Evolutionary conservation across 2,888 invertebrate species (phyloP).

Genomic region (Calameuta filiformis): DNA sequence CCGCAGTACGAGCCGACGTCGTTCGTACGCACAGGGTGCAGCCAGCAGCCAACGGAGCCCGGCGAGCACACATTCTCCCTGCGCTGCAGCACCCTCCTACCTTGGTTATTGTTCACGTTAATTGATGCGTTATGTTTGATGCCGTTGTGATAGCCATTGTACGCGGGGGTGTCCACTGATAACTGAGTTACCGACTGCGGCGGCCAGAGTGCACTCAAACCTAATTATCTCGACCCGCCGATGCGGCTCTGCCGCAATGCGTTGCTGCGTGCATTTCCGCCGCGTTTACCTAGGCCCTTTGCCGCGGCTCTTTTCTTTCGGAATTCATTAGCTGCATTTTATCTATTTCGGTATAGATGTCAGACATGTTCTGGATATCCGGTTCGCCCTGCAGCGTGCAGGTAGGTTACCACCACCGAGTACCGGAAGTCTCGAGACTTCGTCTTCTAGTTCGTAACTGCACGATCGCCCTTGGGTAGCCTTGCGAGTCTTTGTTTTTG

Average conservation of each 20-base stretch:
- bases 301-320: background rate
- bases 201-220: conserved; percentile 66
- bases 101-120: conserved; percentile 66
- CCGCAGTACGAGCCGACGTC: background rate
- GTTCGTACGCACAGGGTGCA: background rate
- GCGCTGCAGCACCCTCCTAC: conserved; percentile 35
- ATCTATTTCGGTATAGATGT: conserved; percentile 12
- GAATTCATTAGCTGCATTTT: conserved; percentile 14
- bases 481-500: background rate
- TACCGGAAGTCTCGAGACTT: background rate
- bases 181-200: conserved; percentile 67
- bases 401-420: background rate
- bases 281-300: conserved; percentile 8
- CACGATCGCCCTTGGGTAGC: background rate
- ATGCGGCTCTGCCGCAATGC: conserved; percentile 63
- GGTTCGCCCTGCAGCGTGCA: background rate
- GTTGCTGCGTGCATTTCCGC: conserved; percentile 36
- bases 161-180: conserved; percentile 65
- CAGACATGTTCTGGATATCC: background rate
- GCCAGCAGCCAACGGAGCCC: background rate
- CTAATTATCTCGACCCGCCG: conserved; percentile 66
- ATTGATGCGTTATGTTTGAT: conserved; percentile 68
- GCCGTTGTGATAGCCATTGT: conserved; percentile 66
- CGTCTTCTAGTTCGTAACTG: background rate
- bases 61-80: background rate